Evolutionary conservation across 2,888 invertebrate genomes (phyloP), one percentile per base, ranked within the genome.

Genomic region (Agonopterix heracliana): DNA sequence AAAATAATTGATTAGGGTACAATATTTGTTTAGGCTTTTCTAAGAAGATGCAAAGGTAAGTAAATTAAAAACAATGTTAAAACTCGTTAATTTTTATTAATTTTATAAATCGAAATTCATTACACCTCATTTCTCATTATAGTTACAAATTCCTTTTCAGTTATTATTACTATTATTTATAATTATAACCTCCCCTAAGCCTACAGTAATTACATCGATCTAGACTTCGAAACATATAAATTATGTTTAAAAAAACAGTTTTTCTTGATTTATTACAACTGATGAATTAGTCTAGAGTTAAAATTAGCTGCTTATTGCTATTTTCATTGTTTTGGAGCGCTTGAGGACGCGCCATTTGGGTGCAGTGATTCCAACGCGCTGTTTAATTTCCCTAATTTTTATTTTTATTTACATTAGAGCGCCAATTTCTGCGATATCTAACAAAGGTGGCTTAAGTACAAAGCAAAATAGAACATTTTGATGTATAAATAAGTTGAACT

Each of bases 81-180:
- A 87, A 87, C 86, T 86, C 86, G 77, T 85, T 80, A 85, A 84
- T 85, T 86, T 83, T 87, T 87, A 87, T 86, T 86, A 81, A 81
- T 84, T 86, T 86, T 86, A 86, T 86, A 87, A 87, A 87, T 87
- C 74, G 85, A 86, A 87, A 84, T 82, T 86, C 81, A 85, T 84
- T 84, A 86, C 84, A 86, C 78, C 81, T 75, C 72, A 69, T 72
- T 26, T 71, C 76, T 78, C 77, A 64, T 74, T 79, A 83, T 85
- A 84, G 71, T 87, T 87, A 87, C 87, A 87, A 87, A 87, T 87
- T 85, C 87, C 86, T 81, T 84, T 71, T 76, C 74, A 71, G 71
- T 77, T 81, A 80, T 68, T 74, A 78, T 68, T 72, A 71, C 73
- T 72, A 71, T 73, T 76, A 81, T 81, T 81, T 82, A 81, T 83